A percentile compares a stretch with the other conserved stretches of the same genome.
Evolutionary conservation across 2,113 vertebrate genomes (phyloP).

Genomic region (Amphilophus citrinellus): DNA sequence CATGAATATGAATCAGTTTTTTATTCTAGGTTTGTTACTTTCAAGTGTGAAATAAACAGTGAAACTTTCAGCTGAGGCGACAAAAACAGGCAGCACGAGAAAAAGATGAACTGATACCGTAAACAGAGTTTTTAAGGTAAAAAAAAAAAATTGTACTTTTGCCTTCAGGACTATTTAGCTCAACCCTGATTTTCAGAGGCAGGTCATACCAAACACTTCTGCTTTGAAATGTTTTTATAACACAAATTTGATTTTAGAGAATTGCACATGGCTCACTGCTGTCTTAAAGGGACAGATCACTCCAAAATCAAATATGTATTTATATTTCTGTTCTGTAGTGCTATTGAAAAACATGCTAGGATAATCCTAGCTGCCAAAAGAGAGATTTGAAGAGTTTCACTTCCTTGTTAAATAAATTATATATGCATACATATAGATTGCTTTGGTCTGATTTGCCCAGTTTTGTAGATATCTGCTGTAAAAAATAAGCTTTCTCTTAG

Average conservation of each 20-base stretch:
- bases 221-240: background rate
- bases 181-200: background rate
- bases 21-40: constrained; percentile 2
- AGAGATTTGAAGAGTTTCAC: too few relatives aligned
- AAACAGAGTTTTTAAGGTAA: background rate
- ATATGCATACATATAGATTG: too few relatives aligned
- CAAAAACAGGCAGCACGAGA: background rate
- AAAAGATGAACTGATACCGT: background rate
- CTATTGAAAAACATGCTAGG: too few relatives aligned
- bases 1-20: constrained; percentile 28
- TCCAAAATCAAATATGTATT: too few relatives aligned
- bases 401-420: too few relatives aligned
- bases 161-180: background rate
- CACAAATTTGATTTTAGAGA: background rate
- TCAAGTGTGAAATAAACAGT: constrained; percentile 7
- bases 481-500: too few relatives aligned
- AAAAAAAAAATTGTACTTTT: background rate
- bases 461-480: too few relatives aligned
- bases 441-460: too few relatives aligned
- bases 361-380: too few relatives aligned
- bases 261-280: background rate
- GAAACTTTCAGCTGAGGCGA: background rate
- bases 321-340: too few relatives aligned
- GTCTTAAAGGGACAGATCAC: too few relatives aligned
- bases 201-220: background rate